These are phyloP conservation scores for Orthosia cruda DNA, from an alignment of 2,888 invertebrate species.

Conservation along the genomic window DNA sequence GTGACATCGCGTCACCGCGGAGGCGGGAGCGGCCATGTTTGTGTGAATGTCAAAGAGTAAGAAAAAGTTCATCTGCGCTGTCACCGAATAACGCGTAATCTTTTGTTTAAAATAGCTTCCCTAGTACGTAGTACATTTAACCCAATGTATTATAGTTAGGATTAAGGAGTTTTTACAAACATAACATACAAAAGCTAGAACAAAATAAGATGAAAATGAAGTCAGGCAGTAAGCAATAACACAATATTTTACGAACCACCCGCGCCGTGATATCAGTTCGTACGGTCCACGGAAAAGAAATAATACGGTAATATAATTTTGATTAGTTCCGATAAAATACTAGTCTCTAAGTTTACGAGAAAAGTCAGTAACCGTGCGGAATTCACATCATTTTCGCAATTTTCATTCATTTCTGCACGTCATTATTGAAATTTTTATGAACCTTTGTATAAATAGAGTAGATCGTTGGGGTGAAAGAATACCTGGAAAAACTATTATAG, in stretches of 20 bases:
- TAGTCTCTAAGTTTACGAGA: slow-evolving; percentile 64
- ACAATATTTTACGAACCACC: slow-evolving; percentile 71
- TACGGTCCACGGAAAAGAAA: slow-evolving; percentile 73
- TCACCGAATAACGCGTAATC: too few relatives aligned
- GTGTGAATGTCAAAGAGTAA: too few relatives aligned
- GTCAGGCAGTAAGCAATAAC: slow-evolving; percentile 51
- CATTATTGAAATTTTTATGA: background rate
- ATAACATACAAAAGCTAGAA: slow-evolving; percentile 7
- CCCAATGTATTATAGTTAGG: background rate
- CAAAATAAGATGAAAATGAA: slow-evolving; percentile 42
- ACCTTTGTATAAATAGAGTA: background rate
- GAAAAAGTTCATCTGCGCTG: too few relatives aligned
- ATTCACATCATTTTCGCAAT: slow-evolving; percentile 10
- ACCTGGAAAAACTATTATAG: background rate
- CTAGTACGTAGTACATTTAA: too few relatives aligned
- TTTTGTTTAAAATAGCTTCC: too few relatives aligned
- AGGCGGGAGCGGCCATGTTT: too few relatives aligned
- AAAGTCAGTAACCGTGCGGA: slow-evolving; percentile 21
- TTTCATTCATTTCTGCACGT: background rate
- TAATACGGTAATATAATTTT: slow-evolving; percentile 79
- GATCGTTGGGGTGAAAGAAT: background rate
- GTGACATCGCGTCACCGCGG: too few relatives aligned
- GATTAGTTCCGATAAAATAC: slow-evolving; percentile 78
- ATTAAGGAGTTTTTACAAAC: background rate
- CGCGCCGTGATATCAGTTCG: slow-evolving; percentile 74